Conservation (phyloP, 2,797 vertebrate genomes). For the Allobates femoralis region DNA sequence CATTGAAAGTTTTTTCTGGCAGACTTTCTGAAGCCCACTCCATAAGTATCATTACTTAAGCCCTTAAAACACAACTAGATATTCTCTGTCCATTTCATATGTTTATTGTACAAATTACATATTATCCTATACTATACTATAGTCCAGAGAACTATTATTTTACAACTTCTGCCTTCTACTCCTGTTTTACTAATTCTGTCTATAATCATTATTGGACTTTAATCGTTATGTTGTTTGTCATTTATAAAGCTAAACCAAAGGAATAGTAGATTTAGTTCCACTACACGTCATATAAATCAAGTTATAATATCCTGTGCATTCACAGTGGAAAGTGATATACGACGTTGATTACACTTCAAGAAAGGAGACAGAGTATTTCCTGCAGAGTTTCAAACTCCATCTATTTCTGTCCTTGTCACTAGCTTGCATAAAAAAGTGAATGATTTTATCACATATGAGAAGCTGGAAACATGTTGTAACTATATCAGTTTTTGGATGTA, state of each 20-base stretch:
- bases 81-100: too few species aligned
- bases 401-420: conserved; percentile 78
- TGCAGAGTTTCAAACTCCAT: conserved; percentile 74
- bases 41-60: too few species aligned
- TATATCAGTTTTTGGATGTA: conserved; percentile 75
- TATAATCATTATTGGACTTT: conserved; percentile 23
- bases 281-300: conserved; percentile 46
- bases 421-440: conserved; percentile 78
- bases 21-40: too few species aligned
- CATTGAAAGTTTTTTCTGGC: too few species aligned
- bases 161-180: not conserved
- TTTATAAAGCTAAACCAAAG: conserved; percentile 30
- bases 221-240: conserved; percentile 26
- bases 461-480: conserved; percentile 75
- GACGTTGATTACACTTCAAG: conserved; percentile 61
- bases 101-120: not conserved
- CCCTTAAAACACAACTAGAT: too few species aligned
- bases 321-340: conserved; percentile 58
- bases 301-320: conserved; percentile 51
- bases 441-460: conserved; percentile 79
- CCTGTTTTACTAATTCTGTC: not conserved
- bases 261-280: conserved; percentile 14
- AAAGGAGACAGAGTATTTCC: conserved; percentile 72
- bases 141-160: not conserved
- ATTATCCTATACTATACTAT: too few species aligned